Conservation (phyloP, 2,888 invertebrate genomes). For the Plagodis pulveraria region DNA sequence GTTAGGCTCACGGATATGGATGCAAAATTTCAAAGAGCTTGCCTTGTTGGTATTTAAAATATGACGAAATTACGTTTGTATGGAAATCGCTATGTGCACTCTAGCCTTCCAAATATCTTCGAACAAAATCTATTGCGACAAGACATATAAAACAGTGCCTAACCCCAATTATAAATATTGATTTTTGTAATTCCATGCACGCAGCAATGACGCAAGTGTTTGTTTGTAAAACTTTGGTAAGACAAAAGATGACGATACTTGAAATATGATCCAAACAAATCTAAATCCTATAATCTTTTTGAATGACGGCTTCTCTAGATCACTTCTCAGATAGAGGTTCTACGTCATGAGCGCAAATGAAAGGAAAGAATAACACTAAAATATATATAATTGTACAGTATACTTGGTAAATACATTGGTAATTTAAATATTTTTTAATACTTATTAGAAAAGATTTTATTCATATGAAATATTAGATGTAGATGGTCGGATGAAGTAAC, state of each 20-base stretch:
- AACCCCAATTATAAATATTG: not conserved
- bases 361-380: not conserved
- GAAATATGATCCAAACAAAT: conserved; percentile 8
- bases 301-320: not conserved
- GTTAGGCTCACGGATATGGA: too few relatives aligned
- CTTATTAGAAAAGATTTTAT: too few relatives aligned
- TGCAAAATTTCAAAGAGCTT: too few relatives aligned
- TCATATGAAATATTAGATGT: too few relatives aligned
- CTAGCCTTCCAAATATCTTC: too few relatives aligned
- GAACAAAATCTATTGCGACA: too few relatives aligned
- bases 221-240: not conserved
- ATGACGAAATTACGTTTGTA: too few relatives aligned
- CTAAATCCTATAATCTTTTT: conserved; percentile 10
- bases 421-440: too few relatives aligned
- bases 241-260: conserved; percentile 8
- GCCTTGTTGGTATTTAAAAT: too few relatives aligned
- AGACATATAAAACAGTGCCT: too few relatives aligned
- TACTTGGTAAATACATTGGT: not conserved
- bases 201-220: not conserved
- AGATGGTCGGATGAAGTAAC: too few relatives aligned
- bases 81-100: too few relatives aligned
- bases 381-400: not conserved
- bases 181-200: not conserved
- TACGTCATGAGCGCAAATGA: not conserved
- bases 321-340: not conserved